A percentile compares a stretch with the other conserved stretches of the same genome.
phyloP scores from a whole-genome alignment of 2,797 vertebrate species.

The Ispidina lecontei region DNA sequence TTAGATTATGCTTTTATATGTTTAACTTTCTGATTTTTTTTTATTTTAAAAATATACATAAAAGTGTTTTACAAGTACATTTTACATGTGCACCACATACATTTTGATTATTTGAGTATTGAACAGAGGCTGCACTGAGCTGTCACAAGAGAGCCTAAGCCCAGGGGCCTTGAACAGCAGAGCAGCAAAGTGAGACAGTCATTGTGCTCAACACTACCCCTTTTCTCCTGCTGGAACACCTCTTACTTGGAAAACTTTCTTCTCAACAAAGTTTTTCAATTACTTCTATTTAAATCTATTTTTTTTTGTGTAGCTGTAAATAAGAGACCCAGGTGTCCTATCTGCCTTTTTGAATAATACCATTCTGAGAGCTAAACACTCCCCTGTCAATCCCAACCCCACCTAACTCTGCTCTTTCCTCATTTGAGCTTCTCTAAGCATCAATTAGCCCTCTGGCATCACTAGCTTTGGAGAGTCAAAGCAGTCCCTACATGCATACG shows the following conservation, averaged over 20 bases:
- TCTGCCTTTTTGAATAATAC: neutral
- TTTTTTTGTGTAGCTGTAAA: neutral
- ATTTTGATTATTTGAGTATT: neutral
- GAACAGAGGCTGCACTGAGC: neutral
- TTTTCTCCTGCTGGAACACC: neutral
- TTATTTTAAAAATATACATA: neutral
- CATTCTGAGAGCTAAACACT: neutral
- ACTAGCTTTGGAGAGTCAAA: neutral
- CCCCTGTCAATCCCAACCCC: neutral
- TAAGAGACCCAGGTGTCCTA: neutral
- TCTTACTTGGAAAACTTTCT: neutral
- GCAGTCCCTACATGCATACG: neutral
- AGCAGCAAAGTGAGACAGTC: neutral
- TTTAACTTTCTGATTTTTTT: neutral
- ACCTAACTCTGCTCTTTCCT: neutral
- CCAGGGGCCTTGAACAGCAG: neutral
- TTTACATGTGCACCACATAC: neutral
- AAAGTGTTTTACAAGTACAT: neutral
- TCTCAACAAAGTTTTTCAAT: neutral
- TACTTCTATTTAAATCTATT: neutral
- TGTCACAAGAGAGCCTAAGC: neutral
- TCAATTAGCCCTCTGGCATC: neutral
- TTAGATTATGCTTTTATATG: neutral
- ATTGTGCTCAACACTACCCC: neutral
- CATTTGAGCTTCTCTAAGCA: neutral